phyloP scores from a whole-genome alignment of 2,888 invertebrate genomes.

The Noctua pronuba region DNA sequence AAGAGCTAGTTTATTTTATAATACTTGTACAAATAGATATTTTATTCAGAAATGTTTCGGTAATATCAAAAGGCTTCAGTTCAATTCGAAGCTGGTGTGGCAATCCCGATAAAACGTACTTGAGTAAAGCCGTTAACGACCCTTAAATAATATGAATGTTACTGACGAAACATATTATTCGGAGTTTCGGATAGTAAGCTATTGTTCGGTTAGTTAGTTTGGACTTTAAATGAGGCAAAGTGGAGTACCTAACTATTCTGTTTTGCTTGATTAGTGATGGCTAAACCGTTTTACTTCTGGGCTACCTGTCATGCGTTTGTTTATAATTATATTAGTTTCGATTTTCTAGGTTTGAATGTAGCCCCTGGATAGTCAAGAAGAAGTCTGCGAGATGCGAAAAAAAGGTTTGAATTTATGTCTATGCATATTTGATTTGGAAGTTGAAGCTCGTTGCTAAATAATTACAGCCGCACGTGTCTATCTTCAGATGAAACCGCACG shows the following conservation, averaged over 20 bases:
- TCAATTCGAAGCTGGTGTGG: constrained; percentile 12
- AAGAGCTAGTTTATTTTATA: not conserved
- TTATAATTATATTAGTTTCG: not conserved
- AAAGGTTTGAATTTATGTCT: no score
- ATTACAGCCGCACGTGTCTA: not conserved
- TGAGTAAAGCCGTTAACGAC: constrained; percentile 27
- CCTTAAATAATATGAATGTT: constrained; percentile 13
- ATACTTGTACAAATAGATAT: not conserved
- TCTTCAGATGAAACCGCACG: not conserved
- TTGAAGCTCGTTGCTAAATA: not conserved
- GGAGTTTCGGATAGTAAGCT: constrained; percentile 2
- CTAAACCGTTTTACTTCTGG: not conserved
- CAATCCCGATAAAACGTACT: constrained; percentile 22
- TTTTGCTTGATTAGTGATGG: no score
- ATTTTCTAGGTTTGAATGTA: not conserved
- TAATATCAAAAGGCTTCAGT: constrained; percentile 9
- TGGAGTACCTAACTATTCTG: not conserved
- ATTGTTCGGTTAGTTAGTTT: constrained; percentile 5
- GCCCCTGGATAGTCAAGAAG: no score
- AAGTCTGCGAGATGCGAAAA: no score
- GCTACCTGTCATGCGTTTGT: not conserved
- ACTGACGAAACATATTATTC: constrained; percentile 26
- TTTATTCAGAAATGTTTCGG: not conserved
- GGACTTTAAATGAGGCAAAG: constrained; percentile 9
- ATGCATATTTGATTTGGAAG: not conserved